Conservation (phyloP, 1,140 invertebrate species). For the Trissolcus basalis region DNA sequence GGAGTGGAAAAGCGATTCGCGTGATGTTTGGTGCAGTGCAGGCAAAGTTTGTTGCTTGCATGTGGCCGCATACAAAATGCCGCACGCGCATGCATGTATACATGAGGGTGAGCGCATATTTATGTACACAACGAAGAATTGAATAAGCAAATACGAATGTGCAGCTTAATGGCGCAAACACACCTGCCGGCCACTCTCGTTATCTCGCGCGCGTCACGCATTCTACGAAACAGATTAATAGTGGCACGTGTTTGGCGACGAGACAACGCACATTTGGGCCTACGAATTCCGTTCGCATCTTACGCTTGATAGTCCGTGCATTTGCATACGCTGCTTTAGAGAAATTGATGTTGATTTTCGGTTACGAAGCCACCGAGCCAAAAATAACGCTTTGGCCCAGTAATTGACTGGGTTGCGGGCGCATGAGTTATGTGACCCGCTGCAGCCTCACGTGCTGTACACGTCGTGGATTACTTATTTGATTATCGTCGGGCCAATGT, state of each 20-base stretch:
- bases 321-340: slow-evolving; percentile 31
- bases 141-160: slow-evolving; percentile 54
- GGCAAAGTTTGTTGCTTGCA: slow-evolving; percentile 34
- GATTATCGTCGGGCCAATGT: slow-evolving; percentile 1
- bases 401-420: slow-evolving; percentile 2
- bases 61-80: slow-evolving; percentile 43
- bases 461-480: background rate
- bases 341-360: slow-evolving; percentile 51
- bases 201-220: slow-evolving; percentile 44
- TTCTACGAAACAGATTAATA: slow-evolving; percentile 54
- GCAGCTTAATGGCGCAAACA: slow-evolving; percentile 56
- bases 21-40: slow-evolving; percentile 48
- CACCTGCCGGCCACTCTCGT: slow-evolving; percentile 56
- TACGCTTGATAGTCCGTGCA: slow-evolving; percentile 40
- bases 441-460: background rate
- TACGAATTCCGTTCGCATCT: slow-evolving; percentile 20
- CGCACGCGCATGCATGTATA: slow-evolving; percentile 33
- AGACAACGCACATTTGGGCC: slow-evolving; percentile 1
- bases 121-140: slow-evolving; percentile 50
- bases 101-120: slow-evolving; percentile 36
- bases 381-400: slow-evolving; percentile 5
- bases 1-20: slow-evolving; percentile 14
- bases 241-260: slow-evolving; percentile 23
- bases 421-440: background rate
- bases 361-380: slow-evolving; percentile 1